A percentile compares a stretch with the other conserved stretches of the same genome.
Evolutionary conservation across 2,888 invertebrate genomes (phyloP).

Genomic region (Eupithecia abbreviata): DNA sequence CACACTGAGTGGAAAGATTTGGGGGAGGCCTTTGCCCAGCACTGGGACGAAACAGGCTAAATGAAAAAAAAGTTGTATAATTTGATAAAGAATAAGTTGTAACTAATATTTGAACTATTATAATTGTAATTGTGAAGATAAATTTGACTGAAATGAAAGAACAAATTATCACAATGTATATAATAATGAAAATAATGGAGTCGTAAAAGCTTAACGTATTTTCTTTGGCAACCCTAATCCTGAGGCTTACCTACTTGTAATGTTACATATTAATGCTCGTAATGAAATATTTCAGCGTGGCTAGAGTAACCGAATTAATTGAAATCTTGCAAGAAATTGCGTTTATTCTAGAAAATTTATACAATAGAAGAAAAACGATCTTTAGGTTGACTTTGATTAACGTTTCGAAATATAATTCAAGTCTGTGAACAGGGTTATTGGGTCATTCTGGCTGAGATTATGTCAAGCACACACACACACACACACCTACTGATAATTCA

Average conservation of each 20-base stretch:
- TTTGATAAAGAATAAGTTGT: not conserved
- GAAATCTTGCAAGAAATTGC: constrained; percentile 50
- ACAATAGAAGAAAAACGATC: not conserved
- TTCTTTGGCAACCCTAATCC: constrained; percentile 34
- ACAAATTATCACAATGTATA: not conserved
- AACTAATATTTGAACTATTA: not conserved
- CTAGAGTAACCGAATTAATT: constrained; percentile 51
- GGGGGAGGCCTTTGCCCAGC: too few relatives aligned
- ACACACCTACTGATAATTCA: not conserved
- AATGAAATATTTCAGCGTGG: constrained; percentile 62
- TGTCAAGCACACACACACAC: not conserved
- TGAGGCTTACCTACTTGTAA: constrained; percentile 59
- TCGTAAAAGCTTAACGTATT: not conserved
- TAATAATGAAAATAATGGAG: not conserved
- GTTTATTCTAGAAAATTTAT: constrained; percentile 27
- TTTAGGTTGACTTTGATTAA: not conserved
- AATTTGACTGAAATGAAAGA: not conserved
- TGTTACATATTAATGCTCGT: constrained; percentile 64
- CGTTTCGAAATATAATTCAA: not conserved
- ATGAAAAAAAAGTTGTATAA: too few relatives aligned
- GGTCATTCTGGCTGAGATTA: not conserved
- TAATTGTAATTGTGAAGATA: not conserved
- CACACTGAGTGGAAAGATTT: too few relatives aligned
- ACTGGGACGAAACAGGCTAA: too few relatives aligned
- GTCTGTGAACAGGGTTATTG: not conserved